Evolutionary conservation across 1,140 invertebrate species (phyloP), one percentile per base, ranked within the genome.

Genomic region (Drepana arcuata): DNA sequence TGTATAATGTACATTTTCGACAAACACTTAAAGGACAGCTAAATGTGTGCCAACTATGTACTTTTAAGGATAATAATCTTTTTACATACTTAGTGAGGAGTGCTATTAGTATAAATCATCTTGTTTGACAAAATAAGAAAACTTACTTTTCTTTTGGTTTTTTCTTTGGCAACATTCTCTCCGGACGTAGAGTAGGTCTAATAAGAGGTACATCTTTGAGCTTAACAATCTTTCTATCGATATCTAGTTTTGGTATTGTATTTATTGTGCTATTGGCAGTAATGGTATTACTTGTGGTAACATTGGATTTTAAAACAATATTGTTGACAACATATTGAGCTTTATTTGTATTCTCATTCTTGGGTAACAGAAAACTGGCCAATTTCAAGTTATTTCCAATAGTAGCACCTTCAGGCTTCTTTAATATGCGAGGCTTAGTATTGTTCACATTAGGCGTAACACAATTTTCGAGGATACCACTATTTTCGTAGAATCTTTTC

Each of bases 401-500:
- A 9, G 50, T 29, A 41, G 51, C 62, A 10, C 26, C 44, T 29
- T 67, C 67, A 10, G 34, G 34, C 43, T 68, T 78, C 30, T 62
- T 72, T n/a, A 65, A 16, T 31, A 68, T 55, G 16, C 47, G 52
- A 2, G 69, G 63, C 32, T 63, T 70, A 33, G 29, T 41, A 28
- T 29, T 63, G 9, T 59, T 42, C 7, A 43, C 26, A 27, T 33
- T 41, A 15, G 34, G 32, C 12, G 43, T 45, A 30, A 79, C 52
- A 58, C 65, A 68, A 58, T 61, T 68, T 50, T 71, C 77, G 18
- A 81, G 49, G 55, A 73, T 74, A 38, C 73, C 77, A 63, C 73
- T 81, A 59, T 66, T 81, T 68, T 81, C 77, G 48, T 81, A 81
- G 53, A 77, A 81, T 42, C 48, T 61, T 59, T 78, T 78, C 37